These are phyloP conservation scores for Trogon surrucura DNA, from an alignment of 2,113 vertebrate species.

Conservation along the genomic window DNA sequence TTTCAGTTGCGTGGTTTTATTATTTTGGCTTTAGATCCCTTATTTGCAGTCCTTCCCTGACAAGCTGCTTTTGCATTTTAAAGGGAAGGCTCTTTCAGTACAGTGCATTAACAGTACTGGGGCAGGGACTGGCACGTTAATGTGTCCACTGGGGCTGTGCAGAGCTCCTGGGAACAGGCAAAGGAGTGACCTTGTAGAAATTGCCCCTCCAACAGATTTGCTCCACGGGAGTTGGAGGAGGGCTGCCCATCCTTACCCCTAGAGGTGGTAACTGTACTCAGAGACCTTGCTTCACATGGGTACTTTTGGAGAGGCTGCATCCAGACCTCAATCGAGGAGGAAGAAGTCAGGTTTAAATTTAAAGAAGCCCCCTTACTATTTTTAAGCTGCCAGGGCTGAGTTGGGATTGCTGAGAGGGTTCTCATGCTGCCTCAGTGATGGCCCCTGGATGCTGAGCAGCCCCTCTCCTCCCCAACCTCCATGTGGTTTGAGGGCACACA, in stretches of 20 bases:
- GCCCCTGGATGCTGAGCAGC: neutral
- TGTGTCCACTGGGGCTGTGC: neutral
- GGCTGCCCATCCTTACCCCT: neutral
- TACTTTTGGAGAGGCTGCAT: neutral
- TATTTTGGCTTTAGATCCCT: constrained; percentile 57
- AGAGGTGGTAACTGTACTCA: neutral
- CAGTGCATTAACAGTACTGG: constrained; percentile 27
- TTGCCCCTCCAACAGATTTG: neutral
- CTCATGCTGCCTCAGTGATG: neutral
- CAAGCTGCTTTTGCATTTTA: constrained; percentile 68
- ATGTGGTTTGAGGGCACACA: neutral
- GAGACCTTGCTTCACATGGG: neutral
- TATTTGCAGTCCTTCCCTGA: constrained; percentile 62
- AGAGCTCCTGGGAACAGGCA: constrained; percentile 36
- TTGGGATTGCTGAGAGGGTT: neutral
- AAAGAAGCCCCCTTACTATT: neutral
- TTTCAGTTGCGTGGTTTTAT: constrained; percentile 56
- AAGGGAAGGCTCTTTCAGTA: constrained; percentile 58
- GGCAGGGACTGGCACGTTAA: constrained; percentile 40
- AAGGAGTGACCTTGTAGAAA: neutral
- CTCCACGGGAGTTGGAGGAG: neutral
- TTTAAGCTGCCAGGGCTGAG: neutral
- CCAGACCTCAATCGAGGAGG: neutral
- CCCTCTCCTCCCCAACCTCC: neutral
- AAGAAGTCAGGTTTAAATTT: neutral